Conservation (phyloP, 2,113 vertebrate species). For the Podocnemis expansa region DNA sequence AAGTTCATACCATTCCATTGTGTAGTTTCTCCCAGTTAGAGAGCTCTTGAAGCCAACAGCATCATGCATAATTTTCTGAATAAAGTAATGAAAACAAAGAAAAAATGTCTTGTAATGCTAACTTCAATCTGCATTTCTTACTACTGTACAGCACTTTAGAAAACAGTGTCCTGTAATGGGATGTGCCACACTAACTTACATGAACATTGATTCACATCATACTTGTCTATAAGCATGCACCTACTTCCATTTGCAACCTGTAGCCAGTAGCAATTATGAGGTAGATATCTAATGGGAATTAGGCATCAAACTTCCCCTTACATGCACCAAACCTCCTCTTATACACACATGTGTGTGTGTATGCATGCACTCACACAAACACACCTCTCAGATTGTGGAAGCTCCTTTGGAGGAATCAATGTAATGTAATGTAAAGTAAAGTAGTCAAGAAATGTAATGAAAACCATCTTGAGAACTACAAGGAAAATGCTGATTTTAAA, state of each 20-base stretch:
- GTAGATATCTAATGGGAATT: neutral
- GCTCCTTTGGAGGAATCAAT: neutral
- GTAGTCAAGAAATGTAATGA: no score
- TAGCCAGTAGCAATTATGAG: neutral
- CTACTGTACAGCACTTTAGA: neutral
- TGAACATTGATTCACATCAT: neutral
- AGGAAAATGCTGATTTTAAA: neutral
- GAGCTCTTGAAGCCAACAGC: conserved; percentile 92
- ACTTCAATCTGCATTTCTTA: neutral
- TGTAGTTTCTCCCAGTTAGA: conserved; percentile 87
- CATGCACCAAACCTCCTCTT: no score
- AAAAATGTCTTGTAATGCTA: neutral
- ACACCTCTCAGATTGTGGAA: neutral
- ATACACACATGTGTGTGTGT: no score
- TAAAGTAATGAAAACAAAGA: conserved; percentile 2
- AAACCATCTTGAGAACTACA: neutral
- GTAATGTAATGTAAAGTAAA: no score
- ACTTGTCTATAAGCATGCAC: neutral
- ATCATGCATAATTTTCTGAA: conserved; percentile 97
- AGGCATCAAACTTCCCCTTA: neutral
- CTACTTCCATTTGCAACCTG: neutral
- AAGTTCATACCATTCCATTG: conserved; percentile 98
- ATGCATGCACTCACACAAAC: neutral
- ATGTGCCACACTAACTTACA: neutral
- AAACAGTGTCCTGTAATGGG: neutral